Conservation (phyloP, 2,888 invertebrate genomes). For the Ophraella communa region DNA sequence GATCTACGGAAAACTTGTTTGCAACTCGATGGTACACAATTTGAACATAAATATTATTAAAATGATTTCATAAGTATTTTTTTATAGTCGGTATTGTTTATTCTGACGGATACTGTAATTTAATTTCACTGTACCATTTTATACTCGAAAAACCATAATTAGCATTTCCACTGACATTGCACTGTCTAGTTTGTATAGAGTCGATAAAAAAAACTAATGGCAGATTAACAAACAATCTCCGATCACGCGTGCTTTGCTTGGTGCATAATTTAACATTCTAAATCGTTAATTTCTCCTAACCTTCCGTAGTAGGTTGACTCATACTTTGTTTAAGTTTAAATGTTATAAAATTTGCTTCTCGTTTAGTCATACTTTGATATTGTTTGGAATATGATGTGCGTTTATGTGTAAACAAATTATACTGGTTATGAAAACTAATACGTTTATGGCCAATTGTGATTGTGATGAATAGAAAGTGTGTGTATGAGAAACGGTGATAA, state of each 20-base stretch:
- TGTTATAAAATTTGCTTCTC: neutral
- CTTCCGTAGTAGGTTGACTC: neutral
- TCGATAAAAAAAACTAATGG: neutral
- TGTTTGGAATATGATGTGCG: neutral
- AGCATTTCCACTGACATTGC: slow-evolving; percentile 11
- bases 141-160: neutral
- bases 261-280: slow-evolving; percentile 4
- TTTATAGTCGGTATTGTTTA: too few relatives aligned
- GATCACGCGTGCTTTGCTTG: neutral
- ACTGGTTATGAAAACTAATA: neutral
- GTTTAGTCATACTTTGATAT: slow-evolving; percentile 1
- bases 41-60: too few relatives aligned
- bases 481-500: neutral
- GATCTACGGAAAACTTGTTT: too few relatives aligned
- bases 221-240: neutral
- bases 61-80: too few relatives aligned
- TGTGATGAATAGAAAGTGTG: neutral
- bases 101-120: too few relatives aligned
- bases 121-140: neutral
- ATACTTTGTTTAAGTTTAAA: neutral
- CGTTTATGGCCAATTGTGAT: neutral
- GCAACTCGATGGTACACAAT: too few relatives aligned
- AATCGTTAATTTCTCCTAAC: slow-evolving; percentile 6
- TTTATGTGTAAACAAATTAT: neutral
- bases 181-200: neutral